Conservation (phyloP, 1,140 invertebrate species). For the Lepidurus packardi region DNA sequence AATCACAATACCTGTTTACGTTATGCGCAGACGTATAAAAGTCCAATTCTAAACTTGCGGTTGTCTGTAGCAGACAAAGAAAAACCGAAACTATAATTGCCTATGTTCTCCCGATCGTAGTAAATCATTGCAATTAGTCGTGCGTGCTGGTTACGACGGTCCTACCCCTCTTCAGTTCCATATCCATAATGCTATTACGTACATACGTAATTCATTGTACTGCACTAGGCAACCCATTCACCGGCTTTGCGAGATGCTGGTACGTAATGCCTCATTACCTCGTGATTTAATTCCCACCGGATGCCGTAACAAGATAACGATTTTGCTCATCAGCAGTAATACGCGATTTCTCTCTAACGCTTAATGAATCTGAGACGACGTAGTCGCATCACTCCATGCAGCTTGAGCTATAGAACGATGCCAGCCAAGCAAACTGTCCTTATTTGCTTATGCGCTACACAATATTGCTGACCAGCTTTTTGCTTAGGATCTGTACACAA, state of each 20-base stretch:
- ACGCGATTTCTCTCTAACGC: constrained; percentile 2
- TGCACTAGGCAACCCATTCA: not conserved
- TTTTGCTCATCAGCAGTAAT: constrained; percentile 7
- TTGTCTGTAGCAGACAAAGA: no score
- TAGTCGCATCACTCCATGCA: not conserved
- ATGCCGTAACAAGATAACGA: not conserved
- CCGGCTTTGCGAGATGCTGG: not conserved
- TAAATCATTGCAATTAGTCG: no score
- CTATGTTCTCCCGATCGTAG: no score
- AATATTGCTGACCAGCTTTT: constrained; percentile 5
- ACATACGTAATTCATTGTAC: no score
- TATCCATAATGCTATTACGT: no score
- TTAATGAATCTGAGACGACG: not conserved
- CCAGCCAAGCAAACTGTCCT: constrained; percentile 6
- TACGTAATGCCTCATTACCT: not conserved
- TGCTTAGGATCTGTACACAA: not conserved
- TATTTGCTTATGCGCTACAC: constrained; percentile 2
- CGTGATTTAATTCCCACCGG: not conserved
- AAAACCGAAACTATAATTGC: no score
- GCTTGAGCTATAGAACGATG: not conserved
- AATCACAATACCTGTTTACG: no score
- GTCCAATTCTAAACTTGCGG: no score
- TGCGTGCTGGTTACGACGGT: no score
- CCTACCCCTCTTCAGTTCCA: no score
- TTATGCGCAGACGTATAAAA: no score